phyloP scores from a whole-genome alignment of 1,140 invertebrate genomes.

The Augochlora pura region DNA sequence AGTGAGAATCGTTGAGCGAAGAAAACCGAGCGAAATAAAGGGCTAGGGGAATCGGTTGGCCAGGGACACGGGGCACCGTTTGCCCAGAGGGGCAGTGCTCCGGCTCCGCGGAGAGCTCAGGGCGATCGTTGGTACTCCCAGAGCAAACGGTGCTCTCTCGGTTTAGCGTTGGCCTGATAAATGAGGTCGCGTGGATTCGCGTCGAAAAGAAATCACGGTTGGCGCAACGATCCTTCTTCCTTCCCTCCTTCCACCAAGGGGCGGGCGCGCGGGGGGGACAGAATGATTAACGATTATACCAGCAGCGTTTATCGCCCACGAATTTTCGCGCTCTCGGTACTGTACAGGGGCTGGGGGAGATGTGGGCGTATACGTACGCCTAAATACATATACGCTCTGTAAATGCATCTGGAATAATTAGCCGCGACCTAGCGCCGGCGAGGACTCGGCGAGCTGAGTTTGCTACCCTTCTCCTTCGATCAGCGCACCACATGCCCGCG shows the following conservation, averaged over 20 bases:
- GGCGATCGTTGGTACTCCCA: too few relatives aligned
- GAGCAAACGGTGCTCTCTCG: too few relatives aligned
- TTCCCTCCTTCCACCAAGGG: slow-evolving; percentile 58
- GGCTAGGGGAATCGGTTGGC: too few relatives aligned
- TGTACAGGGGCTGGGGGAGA: slow-evolving; percentile 28
- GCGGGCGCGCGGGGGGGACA: slow-evolving; percentile 7
- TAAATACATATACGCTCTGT: slow-evolving; percentile 54
- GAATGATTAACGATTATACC: slow-evolving; percentile 64
- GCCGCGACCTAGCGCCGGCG: slow-evolving; percentile 54
- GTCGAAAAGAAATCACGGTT: slow-evolving; percentile 60
- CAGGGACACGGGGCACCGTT: too few relatives aligned
- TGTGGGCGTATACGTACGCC: slow-evolving; percentile 48
- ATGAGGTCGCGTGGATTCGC: slow-evolving; percentile 50
- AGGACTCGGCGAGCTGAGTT: slow-evolving; percentile 3
- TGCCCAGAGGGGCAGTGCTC: too few relatives aligned
- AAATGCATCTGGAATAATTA: slow-evolving; percentile 70
- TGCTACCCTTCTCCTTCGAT: slow-evolving; percentile 25
- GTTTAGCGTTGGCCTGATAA: slow-evolving; percentile 15
- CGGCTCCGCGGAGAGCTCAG: too few relatives aligned
- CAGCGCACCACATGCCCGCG: slow-evolving; percentile 2
- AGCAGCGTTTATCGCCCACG: slow-evolving; percentile 61
- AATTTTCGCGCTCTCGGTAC: slow-evolving; percentile 61
- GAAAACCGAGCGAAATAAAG: background rate
- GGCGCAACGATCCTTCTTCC: slow-evolving; percentile 61
- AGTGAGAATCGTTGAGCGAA: slow-evolving; percentile 4